Evolutionary conservation across 2,113 vertebrate genomes (phyloP), one percentile per base, ranked within the genome.

Genomic region (Upupa epops): DNA sequence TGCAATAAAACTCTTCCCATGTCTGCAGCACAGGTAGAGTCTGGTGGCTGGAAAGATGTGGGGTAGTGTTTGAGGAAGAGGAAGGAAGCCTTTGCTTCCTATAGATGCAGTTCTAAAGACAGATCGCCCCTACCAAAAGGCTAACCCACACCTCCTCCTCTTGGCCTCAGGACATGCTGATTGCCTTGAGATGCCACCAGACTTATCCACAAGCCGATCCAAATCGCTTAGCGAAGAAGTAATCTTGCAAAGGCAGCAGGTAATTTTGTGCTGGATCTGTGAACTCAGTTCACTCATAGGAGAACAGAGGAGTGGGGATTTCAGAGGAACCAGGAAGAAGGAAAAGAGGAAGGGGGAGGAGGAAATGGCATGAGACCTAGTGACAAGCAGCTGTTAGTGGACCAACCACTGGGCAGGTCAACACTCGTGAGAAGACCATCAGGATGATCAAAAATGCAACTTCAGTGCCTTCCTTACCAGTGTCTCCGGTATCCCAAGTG

Each of bases 131-230:
- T 69, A 51, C n/a, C 32, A 59, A 69, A 77, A 81, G 12, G 14
- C 55, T 68, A 22, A 59, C 21, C 1, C 1, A n/a, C 28, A 17
- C 22, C 69, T 40, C 58, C 25, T 68, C 19, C 73, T 70, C 0
- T 0, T 0, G 1, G 29, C 63, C 68, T 83, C 36, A 11, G 13
- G 63, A 51, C 16, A 12, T 22, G n/a, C 28, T 22, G 24, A 34
- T 51, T 36, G 13, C 40, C 56, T 65, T 56, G 26, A 64, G 52
- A 40, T 73, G 66, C 29, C 5, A 11, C 52, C 26, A 40, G 24
- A 26, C 25, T 56, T 34, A 17, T 31, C 46, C 28, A 22, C 7
- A 7, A 55, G 18, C 45, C 60, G 18, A 28, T 70, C 78, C 17
- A n/a, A 46, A 58, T 31, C 2, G 1, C 25, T 56, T 34, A 48